A percentile compares a stretch with the other conserved stretches of the same genome.
These are phyloP conservation scores for Phenacoccus solenopsis DNA, from an alignment of 1,140 invertebrate genomes.

Conservation along the genomic window DNA sequence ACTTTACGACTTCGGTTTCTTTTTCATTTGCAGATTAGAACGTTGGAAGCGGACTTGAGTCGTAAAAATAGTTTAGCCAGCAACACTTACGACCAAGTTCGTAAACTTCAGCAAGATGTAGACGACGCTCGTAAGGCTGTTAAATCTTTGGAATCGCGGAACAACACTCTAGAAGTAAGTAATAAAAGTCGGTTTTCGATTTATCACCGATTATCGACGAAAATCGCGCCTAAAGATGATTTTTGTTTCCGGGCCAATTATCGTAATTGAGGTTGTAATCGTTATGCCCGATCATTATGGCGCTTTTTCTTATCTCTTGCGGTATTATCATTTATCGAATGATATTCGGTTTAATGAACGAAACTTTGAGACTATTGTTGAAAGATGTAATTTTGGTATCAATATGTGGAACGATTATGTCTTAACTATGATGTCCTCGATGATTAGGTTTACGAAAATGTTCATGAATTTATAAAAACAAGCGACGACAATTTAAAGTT, in stretches of 20 bases:
- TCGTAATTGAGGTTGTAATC: neutral
- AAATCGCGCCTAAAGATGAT: neutral
- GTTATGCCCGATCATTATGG: neutral
- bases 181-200: neutral
- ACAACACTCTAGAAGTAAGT: neutral
- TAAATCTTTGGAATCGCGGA: neutral
- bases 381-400: no score
- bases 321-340: no score
- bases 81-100: slow-evolving; percentile 57
- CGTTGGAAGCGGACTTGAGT: slow-evolving; percentile 32
- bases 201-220: neutral
- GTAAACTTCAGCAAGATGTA: slow-evolving; percentile 52
- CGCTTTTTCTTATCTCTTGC: no score
- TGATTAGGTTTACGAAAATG: no score
- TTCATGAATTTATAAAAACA: neutral
- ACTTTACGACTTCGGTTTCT: no score
- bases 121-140: slow-evolving; percentile 42
- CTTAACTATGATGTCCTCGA: no score
- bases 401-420: no score
- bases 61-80: slow-evolving; percentile 52
- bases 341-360: no score
- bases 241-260: neutral
- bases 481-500: neutral
- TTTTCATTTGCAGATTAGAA: slow-evolving; percentile 28
- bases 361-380: no score